Conservation (phyloP, 2,888 invertebrate species). For the Polietes domitor region DNA sequence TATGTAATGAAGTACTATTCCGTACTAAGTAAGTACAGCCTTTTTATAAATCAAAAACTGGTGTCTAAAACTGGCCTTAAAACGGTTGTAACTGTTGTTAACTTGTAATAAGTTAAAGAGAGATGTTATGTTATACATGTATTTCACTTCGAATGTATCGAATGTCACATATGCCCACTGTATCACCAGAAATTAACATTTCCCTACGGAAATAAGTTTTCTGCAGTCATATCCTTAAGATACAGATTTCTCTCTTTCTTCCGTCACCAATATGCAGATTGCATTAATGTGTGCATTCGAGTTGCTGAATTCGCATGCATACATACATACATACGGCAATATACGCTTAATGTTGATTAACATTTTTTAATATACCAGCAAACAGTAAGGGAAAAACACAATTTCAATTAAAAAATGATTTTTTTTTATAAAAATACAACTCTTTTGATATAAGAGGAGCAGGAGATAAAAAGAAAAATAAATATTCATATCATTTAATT, state of each 20-base stretch:
- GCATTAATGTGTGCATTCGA: slow-evolving; percentile 4
- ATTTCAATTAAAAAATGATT: slow-evolving; percentile 23
- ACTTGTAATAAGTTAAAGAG: too few relatives aligned
- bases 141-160: too few relatives aligned
- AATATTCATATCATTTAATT: slow-evolving; percentile 8
- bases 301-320: neutral
- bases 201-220: slow-evolving; percentile 49
- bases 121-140: too few relatives aligned
- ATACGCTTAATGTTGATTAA: slow-evolving; percentile 25
- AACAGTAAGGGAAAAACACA: neutral
- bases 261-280: neutral
- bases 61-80: too few relatives aligned
- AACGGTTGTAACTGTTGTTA: too few relatives aligned
- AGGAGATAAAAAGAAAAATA: slow-evolving; percentile 12
- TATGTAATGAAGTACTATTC: too few relatives aligned
- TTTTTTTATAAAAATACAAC: neutral
- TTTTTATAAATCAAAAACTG: too few relatives aligned
- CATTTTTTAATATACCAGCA: slow-evolving; percentile 7
- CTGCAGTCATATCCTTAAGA: slow-evolving; percentile 40
- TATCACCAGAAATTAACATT: slow-evolving; percentile 25
- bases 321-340: neutral
- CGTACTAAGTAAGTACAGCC: too few relatives aligned
- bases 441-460: neutral
- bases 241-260: slow-evolving; percentile 8
- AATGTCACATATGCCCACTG: too few relatives aligned